Base-by-base conservation (phyloP, 2,888 invertebrate genomes). In the Lomographa bimaculata region DNA sequence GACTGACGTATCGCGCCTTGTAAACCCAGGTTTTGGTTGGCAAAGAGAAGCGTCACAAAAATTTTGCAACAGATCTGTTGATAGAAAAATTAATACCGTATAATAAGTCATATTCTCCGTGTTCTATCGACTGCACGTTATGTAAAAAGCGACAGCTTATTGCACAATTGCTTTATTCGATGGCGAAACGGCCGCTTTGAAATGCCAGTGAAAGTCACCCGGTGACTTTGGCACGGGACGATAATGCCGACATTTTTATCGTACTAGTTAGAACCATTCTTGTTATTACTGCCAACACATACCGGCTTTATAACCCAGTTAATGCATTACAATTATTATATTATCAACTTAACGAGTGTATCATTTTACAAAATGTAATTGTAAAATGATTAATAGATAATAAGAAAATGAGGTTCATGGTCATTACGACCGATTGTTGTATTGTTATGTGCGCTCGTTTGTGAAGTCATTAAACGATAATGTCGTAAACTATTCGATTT, bases 151-250 rank as follows among this genome's bases (percentile, higher is more conserved):
- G 79, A 77, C 82, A 81, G 79, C 76, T 43, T 70, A 71, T 89
- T 89, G 78, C 87, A 87, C 86, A 87, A 89, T 83, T 73, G 68
- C 78, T 79, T 77, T 76, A 83, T 80, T 77, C 75, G 83, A 83
- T 80, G 86, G 80, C 81, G 87, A 87, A 87, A 87, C 82, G 73
- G 72, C 69, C 75, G 77, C 75, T 74, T 75, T 75, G 73, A 78
- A 80, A 82, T 81, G 82, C 71, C 81, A 79, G 87, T 84, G 87
- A 89, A 89, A 89, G 87, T 84, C 76, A 75, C 71, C 74, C 66
- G 73, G 73, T 80, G 77, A 85, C 85, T 87, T 80, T 78, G 81
- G 79, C 79, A 79, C 72, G 78, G 68, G 54, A 52, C 60, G 63
- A 63, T 65, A 68, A 61, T 50, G 55, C 56, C 46, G 50, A 52